phyloP scores from a whole-genome alignment of 2,888 invertebrate species.

The Euclidia mi region DNA sequence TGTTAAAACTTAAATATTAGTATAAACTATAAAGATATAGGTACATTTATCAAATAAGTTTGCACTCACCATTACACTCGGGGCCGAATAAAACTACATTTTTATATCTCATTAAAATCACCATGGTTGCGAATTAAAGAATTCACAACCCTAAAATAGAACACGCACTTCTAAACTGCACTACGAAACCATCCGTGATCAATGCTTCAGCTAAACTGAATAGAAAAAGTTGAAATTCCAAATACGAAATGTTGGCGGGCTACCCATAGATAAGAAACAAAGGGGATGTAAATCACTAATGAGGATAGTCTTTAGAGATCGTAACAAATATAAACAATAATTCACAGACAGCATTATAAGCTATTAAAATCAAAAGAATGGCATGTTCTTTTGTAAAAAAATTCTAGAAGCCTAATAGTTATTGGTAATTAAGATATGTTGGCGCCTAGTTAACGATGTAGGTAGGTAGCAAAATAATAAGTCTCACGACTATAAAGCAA shows the following conservation, averaged over 20 bases:
- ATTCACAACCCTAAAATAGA: not conserved
- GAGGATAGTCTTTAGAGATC: slow-evolving; percentile 53
- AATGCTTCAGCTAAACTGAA: slow-evolving; percentile 42
- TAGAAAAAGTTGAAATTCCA: slow-evolving; percentile 24
- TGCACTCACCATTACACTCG: slow-evolving; percentile 20
- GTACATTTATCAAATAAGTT: too few relatives aligned
- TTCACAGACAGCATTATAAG: not conserved
- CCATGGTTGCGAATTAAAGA: slow-evolving; percentile 5
- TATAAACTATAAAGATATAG: too few relatives aligned
- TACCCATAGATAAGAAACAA: slow-evolving; percentile 44
- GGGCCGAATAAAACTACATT: slow-evolving; percentile 11
- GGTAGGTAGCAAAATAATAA: not conserved
- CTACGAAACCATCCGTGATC: slow-evolving; percentile 20
- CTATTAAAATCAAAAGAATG: not conserved
- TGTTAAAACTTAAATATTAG: too few relatives aligned
- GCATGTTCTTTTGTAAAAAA: slow-evolving; percentile 15
- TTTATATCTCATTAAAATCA: slow-evolving; percentile 27
- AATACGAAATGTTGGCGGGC: slow-evolving; percentile 27
- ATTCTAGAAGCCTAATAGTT: not conserved
- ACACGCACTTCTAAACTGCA: slow-evolving; percentile 19
- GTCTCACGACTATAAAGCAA: not conserved
- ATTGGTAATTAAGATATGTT: slow-evolving; percentile 4
- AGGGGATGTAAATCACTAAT: slow-evolving; percentile 49
- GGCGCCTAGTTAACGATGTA: slow-evolving; percentile 1
- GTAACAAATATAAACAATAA: slow-evolving; percentile 11